Evolutionary conservation across 2,888 invertebrate species (phyloP), one percentile per base, ranked within the genome.

Genomic region (Heterodera filipjevi): DNA sequence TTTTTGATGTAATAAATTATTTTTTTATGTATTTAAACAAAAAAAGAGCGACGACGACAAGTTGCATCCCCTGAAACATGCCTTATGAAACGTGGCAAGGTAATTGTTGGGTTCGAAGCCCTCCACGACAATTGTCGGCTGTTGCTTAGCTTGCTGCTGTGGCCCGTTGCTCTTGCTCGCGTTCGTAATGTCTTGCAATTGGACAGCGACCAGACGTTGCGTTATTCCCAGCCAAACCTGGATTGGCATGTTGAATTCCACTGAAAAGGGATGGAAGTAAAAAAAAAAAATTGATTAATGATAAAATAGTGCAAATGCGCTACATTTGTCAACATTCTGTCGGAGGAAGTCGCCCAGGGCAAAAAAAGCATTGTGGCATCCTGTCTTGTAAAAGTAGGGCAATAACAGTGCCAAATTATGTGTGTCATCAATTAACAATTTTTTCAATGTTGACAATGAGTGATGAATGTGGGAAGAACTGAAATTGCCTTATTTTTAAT

Each of bases 321-420:
- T 16, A 80, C 80, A 64, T 74, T 80, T 64, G 0, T 27, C 49
- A 46, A 53, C 35, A 35, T 66, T 80, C 49, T 27, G 30, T 12
- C 16, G 27, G 27, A 75, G 59, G 8, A 22, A 53, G 12, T 53
- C 76, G 22, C 77, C 68, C 32, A 80, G 39, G 22, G 39, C n/a
- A 53, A 81, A 86, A 77, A 87, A 84, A 8, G 83, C 85, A 30
- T 82, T 77, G 77, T 87, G 86, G 71, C 86, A 86, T 35, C 86
- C 86, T n/a, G 84, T 79, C 5, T 80, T 80, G 82, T 86, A 86
- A 80, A 87, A 87, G 39, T 72, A 32, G 5, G 82, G 74, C 27
- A 84, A 74, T 1, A 84, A 59, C 77, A 77, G 16, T 73, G 72
- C 71, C 73, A 80, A n/a, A 12, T 68, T 66, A 49, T 74, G 27